Evolutionary conservation across 2,888 invertebrate species (phyloP), one percentile per base, ranked within the genome.

Genomic region (Petrophora chlorosata): DNA sequence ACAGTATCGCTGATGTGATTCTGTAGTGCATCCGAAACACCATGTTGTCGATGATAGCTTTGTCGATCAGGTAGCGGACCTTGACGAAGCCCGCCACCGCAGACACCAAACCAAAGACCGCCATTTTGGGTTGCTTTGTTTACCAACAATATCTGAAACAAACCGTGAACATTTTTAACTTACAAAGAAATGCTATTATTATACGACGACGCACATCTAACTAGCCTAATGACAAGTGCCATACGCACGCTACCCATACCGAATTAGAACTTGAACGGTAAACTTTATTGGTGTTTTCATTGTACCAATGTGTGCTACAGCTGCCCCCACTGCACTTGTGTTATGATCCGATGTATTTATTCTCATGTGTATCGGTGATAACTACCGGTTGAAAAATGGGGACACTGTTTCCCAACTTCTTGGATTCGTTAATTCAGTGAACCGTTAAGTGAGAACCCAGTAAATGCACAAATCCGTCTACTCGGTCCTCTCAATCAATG

Each of bases 1-100:
- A 97, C 59, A 97, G 90, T 66, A 97, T 94, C 46, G 97, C 96
- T 35, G 96, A 94, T 26, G 97, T 97, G 80, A 96, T 94, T 81
- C 96, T 92, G 85, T 97, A 97, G 85, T 97, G 97, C 79, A 95
- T 95, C 69, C 97, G 92, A 88, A 97, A 97, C 53, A 96, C 94
- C 94, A 96, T 94, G 84, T 97, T 97, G 90, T 97, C 97, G 72
- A 97, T 96, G 66, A 96, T 92, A 53, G 97, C 97, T 84, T 95
- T 96, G 92, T 97, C 97, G 78, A 96, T 92, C 65, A 96, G 92
- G 92, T 95, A 95, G 82, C 97, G 95, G 80, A 97, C 95, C 92
- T 97, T 97, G 69, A 97, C 93, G 82, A 97, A 96, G 89, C 96
- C 96, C 92, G 96, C 96, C 67, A 97, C 95, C 66, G 96, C 95